Conservation (phyloP, 2,113 vertebrate genomes). For the Oreochromis spilurus region DNA sequence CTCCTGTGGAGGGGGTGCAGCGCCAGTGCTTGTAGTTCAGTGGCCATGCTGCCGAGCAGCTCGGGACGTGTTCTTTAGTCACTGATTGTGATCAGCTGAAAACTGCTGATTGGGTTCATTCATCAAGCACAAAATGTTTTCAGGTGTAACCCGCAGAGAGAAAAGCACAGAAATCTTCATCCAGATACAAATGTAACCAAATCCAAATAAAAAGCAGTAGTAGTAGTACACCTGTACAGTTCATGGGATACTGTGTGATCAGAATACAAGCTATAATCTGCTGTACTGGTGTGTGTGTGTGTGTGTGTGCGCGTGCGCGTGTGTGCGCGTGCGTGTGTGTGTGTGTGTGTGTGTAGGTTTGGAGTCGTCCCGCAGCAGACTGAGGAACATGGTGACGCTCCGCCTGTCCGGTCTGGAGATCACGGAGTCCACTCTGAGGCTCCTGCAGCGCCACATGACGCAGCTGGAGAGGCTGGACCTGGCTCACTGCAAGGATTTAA, state of each 20-base stretch:
- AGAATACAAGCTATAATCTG: not conserved
- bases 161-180: not conserved
- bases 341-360: slow-evolving; percentile 70
- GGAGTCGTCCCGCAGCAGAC: slow-evolving; percentile 90
- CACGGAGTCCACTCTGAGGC: slow-evolving; percentile 84
- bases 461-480: slow-evolving; percentile 90
- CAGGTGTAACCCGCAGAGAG: not conserved
- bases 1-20: not conserved
- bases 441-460: slow-evolving; percentile 93
- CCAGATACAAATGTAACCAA: not conserved
- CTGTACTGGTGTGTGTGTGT: too few species aligned
- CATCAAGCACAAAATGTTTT: not conserved
- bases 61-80: not conserved
- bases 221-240: not conserved
- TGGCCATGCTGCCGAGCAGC: not conserved
- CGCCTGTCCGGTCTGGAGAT: slow-evolving; percentile 91
- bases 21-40: not conserved
- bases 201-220: not conserved
- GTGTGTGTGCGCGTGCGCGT: too few species aligned
- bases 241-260: not conserved
- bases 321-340: rapidly evolving
- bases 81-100: not conserved
- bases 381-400: slow-evolving; percentile 88
- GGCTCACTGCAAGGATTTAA: slow-evolving; percentile 88
- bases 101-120: not conserved